A percentile compares a stretch with the other conserved stretches of the same genome.
phyloP scores from a whole-genome alignment of 2,888 invertebrate genomes.

The Linnaemya vulpina region DNA sequence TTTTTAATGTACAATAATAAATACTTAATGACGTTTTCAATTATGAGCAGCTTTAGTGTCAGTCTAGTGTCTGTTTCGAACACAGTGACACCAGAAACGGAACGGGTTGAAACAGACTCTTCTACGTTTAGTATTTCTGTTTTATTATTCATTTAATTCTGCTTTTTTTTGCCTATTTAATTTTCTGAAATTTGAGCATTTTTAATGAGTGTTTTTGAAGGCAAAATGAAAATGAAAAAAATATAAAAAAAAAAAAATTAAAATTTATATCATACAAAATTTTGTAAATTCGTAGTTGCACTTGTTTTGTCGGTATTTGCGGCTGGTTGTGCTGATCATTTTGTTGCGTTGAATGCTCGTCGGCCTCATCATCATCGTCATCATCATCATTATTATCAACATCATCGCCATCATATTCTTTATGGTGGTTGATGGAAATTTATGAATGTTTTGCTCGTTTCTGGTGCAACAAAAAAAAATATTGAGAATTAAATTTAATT shows the following conservation, averaged over 20 bases:
- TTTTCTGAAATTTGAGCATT: slow-evolving; percentile 37
- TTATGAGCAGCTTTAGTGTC: slow-evolving; percentile 68
- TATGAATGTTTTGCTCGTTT: slow-evolving; percentile 31
- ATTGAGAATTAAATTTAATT: slow-evolving; percentile 51
- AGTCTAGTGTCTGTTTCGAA: slow-evolving; percentile 65
- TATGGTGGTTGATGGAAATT: slow-evolving; percentile 12
- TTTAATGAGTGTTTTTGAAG: background rate
- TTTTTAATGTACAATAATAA: slow-evolving; percentile 56
- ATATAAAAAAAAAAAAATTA: background rate
- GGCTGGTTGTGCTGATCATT: slow-evolving; percentile 2
- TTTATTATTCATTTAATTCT: slow-evolving; percentile 12
- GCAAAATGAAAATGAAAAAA: too few species aligned
- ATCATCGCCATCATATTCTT: background rate
- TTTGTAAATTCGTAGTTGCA: slow-evolving; percentile 20
- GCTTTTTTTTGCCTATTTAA: background rate
- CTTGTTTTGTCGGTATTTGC: slow-evolving; percentile 1
- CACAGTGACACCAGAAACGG: slow-evolving; percentile 56
- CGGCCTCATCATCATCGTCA: background rate
- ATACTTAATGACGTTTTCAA: slow-evolving; percentile 70
- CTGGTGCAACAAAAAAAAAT: background rate
- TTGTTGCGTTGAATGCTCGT: background rate
- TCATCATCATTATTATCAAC: background rate
- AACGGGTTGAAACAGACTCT: slow-evolving; percentile 40
- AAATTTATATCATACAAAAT: background rate
- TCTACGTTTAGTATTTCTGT: background rate